Base-by-base conservation (phyloP, 2,797 vertebrate genomes). In the Alcedo quadribrachys region DNA sequence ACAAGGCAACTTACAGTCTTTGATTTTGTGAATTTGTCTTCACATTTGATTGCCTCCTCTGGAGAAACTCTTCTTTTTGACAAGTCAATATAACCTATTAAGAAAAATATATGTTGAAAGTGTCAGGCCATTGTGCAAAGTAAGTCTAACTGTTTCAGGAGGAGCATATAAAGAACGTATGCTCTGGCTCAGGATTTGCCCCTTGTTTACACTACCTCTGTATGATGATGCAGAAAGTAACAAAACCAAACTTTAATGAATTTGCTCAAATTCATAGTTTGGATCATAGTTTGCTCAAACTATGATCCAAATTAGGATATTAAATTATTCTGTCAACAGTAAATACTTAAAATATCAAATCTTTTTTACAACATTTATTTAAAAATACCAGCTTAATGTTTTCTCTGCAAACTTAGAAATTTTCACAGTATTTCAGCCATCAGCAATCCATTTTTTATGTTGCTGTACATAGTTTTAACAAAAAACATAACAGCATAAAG, bases 61-160 rank as follows among this genome's bases (percentile, higher is more conserved):
- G 99, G 99, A 61, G 99, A 99, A 96, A 99, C 99, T 98, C 99
- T 99, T 98, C 99, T 98, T 98, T 99, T 99, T 71, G 99, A 99
- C 96, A 99, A 98, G 97, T 99, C 99, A 55, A 99, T 99, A 94
- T 99, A 99, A 91, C 99, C 99, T 99, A 13, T 76, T 10, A 22
- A 42, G 58, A 81, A 94, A 92, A 70, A 85, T 0, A 0, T 3
- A 92, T 94, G 92, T 90, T 55, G 27, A 55, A 87, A 94, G 45
- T 19, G 42, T 71, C 88, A 92, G 37, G 27, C n/a, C 28, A 55
- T 5, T 28, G 42, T 33, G 27, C 57, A 77, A 86, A 65, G 21
- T 12, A 77, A 18, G 11, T 4, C 37, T 54, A 74, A 53, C 4
- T 73, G 42, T 69, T 88, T 55, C 53, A 63, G 42, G 27, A 77